These are phyloP conservation scores for Cheirogaleus medius DNA, from an alignment of 2,113 vertebrate genomes.

Conservation along the genomic window DNA sequence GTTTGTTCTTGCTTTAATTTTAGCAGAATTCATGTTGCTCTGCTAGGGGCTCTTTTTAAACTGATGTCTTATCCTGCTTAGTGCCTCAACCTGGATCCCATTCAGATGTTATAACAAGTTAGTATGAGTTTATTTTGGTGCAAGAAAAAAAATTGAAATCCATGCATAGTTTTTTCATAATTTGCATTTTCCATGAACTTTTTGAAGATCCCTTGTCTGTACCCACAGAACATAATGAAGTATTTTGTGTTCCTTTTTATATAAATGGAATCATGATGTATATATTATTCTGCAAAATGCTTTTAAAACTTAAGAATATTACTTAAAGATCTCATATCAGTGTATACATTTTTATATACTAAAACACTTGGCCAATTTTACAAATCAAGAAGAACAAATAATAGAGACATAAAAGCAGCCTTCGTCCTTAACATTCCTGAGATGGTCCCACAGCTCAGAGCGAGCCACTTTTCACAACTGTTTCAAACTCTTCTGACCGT, in stretches of 20 bases:
- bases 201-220: neutral
- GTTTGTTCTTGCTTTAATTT: neutral
- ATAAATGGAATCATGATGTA: neutral
- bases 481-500: neutral
- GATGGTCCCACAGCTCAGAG: neutral
- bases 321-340: neutral
- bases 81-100: neutral
- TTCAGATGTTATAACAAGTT: neutral
- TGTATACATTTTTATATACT: neutral
- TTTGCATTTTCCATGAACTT: no score
- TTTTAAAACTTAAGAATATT: neutral
- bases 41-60: neutral
- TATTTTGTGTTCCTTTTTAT: neutral
- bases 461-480: neutral
- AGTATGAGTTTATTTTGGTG: neutral
- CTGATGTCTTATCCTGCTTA: neutral
- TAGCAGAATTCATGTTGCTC: neutral
- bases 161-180: no score
- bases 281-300: neutral
- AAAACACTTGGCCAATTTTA: constrained; percentile 2
- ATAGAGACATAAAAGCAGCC: neutral
- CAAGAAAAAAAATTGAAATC: no score
- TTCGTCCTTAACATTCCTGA: neutral
- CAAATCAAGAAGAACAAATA: neutral
- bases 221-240: neutral